Conservation (phyloP, 2,888 invertebrate species). For the Drosophila phalerata region DNA sequence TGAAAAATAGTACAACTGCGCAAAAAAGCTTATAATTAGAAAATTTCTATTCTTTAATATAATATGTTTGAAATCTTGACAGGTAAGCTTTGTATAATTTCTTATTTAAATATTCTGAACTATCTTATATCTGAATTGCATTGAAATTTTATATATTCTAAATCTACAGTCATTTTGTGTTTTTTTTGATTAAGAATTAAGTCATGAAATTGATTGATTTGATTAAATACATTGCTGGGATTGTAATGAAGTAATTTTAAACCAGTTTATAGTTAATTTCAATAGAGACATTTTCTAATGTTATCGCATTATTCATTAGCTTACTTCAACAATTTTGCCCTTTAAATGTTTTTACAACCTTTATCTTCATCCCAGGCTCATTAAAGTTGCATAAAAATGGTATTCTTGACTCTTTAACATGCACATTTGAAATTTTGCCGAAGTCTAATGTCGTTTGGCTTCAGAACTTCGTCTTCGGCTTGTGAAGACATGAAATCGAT, state of each 20-base stretch:
- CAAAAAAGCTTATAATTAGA: not conserved
- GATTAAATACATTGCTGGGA: not conserved
- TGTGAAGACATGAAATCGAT: conserved; percentile 45
- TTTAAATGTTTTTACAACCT: not conserved
- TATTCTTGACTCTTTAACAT: not conserved
- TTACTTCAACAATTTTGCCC: not conserved
- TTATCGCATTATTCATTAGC: not conserved
- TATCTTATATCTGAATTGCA: not conserved
- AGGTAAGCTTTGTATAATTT: too few species aligned
- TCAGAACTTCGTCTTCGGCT: not conserved
- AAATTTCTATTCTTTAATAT: too few species aligned
- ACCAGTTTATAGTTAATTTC: not conserved
- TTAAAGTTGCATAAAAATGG: not conserved
- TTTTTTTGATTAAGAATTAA: conserved; percentile 14
- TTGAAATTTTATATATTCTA: conserved; percentile 5
- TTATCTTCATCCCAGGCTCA: not conserved
- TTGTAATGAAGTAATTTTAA: not conserved
- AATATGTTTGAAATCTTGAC: too few species aligned
- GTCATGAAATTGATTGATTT: conserved; percentile 34
- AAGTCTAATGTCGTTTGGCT: not conserved
- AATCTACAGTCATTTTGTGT: conserved; percentile 11
- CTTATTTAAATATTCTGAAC: not conserved
- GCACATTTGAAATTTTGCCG: not conserved
- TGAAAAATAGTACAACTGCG: not conserved
- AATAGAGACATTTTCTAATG: not conserved